phyloP scores from a whole-genome alignment of 2,888 invertebrate species.

The Dryobota labecula region DNA sequence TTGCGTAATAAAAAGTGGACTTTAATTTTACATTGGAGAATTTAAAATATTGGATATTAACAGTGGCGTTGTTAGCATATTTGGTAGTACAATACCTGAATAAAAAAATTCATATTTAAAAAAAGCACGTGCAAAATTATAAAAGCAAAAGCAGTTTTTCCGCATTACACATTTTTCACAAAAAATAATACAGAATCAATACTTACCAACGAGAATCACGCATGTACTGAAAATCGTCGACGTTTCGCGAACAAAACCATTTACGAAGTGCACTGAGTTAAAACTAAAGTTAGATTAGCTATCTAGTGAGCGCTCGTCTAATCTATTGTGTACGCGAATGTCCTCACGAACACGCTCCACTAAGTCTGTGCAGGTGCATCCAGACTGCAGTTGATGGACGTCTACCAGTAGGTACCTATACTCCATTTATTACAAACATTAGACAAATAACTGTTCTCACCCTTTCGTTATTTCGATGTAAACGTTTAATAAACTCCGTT shows the following conservation, averaged over 20 bases:
- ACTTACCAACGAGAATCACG: constrained; percentile 5
- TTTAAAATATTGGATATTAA: constrained; percentile 31
- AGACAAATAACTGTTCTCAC: no score
- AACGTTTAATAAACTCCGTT: no score
- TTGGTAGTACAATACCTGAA: not conserved
- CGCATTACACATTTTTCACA: not conserved
- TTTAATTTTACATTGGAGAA: constrained; percentile 20
- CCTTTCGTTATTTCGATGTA: no score
- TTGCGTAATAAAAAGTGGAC: constrained; percentile 13
- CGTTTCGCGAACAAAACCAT: constrained; percentile 56
- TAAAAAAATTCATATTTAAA: not conserved
- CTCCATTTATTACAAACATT: no score
- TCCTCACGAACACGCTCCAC: constrained; percentile 47
- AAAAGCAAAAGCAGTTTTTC: not conserved
- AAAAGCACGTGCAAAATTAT: not conserved
- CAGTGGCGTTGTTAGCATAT: constrained; percentile 18
- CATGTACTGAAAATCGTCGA: constrained; percentile 22
- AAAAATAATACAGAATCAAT: not conserved
- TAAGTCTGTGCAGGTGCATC: constrained; percentile 21
- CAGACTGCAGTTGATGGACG: constrained; percentile 9
- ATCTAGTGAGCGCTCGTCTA: constrained; percentile 52
- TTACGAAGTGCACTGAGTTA: constrained; percentile 65
- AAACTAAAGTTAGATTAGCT: constrained; percentile 70
- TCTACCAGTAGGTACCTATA: no score
- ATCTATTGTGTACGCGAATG: constrained; percentile 63